A percentile compares a stretch with the other conserved stretches of the same genome.
These are phyloP conservation scores for Bilobella aurantiaca DNA, from an alignment of 1,140 invertebrate genomes.

Conservation along the genomic window DNA sequence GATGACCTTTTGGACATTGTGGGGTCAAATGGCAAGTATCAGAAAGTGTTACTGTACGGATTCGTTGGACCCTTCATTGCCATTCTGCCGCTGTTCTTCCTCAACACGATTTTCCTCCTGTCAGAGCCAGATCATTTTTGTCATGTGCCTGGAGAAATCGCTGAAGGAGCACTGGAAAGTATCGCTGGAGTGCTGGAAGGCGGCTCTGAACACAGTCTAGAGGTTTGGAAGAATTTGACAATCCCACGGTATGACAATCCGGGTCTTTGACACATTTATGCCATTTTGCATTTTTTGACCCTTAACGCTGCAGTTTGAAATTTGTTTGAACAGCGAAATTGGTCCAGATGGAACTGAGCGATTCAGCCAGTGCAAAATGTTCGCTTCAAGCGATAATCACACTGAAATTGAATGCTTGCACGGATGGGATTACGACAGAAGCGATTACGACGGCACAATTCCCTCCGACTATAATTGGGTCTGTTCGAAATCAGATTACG, in stretches of 20 bases:
- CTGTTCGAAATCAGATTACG: conserved; percentile 11
- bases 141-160: conserved; percentile 18
- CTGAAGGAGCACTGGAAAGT: neutral
- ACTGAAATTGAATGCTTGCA: neutral
- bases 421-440: conserved; percentile 15
- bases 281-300: too few species aligned
- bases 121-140: conserved; percentile 25
- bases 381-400: neutral
- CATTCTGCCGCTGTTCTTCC: conserved; percentile 12
- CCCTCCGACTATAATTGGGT: conserved; percentile 20
- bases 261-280: too few species aligned
- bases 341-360: neutral
- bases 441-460: conserved; percentile 17
- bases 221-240: neutral
- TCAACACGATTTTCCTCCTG: conserved; percentile 19
- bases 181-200: conserved; percentile 14
- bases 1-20: conserved; percentile 17
- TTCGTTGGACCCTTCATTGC: conserved; percentile 10
- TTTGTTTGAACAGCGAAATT: neutral
- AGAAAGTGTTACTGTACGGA: conserved; percentile 19
- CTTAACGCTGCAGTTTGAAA: conserved; percentile 2
- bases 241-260: too few species aligned
- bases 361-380: conserved; percentile 17
- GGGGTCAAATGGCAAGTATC: conserved; percentile 13
- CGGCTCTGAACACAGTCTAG: conserved; percentile 10